Percentiles rank a stretch among this genome's conserved stretches.
Evolutionary conservation across 2,113 vertebrate species (phyloP).

Genomic region (Ornithorhynchus anatinus): DNA sequence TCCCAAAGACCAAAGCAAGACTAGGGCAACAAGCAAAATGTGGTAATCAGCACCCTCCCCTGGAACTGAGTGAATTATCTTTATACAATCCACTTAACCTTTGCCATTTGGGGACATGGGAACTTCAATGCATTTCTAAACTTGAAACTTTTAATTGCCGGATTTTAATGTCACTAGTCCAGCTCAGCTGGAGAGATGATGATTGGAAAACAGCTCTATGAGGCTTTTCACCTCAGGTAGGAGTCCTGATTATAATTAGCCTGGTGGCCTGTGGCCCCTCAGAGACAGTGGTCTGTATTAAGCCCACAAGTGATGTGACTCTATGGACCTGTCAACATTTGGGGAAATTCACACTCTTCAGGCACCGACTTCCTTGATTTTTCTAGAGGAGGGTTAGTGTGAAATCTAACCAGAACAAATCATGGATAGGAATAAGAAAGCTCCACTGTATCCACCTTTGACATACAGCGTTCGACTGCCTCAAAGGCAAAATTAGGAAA

Average conservation of each 20-base stretch:
- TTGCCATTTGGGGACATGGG: conserved; percentile 70
- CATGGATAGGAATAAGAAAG: no score
- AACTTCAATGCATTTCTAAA: conserved; percentile 73
- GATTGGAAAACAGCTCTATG: conserved; percentile 71
- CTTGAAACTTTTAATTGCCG: conserved; percentile 74
- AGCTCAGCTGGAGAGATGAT: conserved; percentile 70
- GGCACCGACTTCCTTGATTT: no score
- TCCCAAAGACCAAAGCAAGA: conserved; percentile 47
- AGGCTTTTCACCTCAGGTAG: conserved; percentile 73
- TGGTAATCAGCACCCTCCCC: conserved; percentile 63
- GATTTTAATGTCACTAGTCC: conserved; percentile 73
- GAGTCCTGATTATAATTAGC: conserved; percentile 68
- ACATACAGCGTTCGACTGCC: no score
- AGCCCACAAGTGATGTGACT: conserved; percentile 27
- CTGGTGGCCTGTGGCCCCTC: conserved; percentile 44
- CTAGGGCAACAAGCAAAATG: conserved; percentile 36
- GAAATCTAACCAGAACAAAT: no score
- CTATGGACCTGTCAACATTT: background rate
- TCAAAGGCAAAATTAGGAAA: no score
- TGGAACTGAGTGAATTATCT: conserved; percentile 74
- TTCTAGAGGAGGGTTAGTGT: conserved; percentile 1
- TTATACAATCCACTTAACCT: conserved; percentile 82
- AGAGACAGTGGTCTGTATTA: conserved; percentile 6
- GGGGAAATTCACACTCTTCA: background rate
- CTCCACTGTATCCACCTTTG: no score